These are phyloP conservation scores for Nannobrachium achirus DNA, from an alignment of 2,113 vertebrate species.

Conservation along the genomic window DNA sequence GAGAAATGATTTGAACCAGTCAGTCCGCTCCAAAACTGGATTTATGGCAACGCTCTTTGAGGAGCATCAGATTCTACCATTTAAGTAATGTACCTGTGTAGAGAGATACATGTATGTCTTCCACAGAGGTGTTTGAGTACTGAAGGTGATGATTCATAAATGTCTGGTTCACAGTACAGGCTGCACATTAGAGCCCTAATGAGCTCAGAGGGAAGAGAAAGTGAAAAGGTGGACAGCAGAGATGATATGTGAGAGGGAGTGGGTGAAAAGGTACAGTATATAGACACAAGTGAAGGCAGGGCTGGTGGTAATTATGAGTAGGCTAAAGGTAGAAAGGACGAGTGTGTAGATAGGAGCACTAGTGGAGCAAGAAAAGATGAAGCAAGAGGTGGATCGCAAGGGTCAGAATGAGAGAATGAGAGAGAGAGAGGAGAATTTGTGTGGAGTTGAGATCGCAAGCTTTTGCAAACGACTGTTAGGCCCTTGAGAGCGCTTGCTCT, in stretches of 20 bases:
- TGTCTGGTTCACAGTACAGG: neutral
- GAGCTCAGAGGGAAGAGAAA: neutral
- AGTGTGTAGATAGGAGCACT: conserved; percentile 31
- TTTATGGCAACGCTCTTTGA: too few species aligned
- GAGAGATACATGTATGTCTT: neutral
- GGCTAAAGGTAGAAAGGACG: conserved; percentile 44
- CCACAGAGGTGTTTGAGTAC: neutral
- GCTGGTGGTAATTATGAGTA: neutral
- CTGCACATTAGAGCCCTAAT: conserved; percentile 19
- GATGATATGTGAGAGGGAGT: neutral
- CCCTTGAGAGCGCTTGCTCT: conserved; percentile 54
- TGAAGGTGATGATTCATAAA: conserved; percentile 35
- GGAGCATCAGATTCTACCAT: too few species aligned
- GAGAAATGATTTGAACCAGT: too few species aligned
- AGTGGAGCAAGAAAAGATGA: conserved; percentile 44
- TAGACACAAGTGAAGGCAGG: conserved; percentile 27
- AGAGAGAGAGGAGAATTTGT: conserved; percentile 35
- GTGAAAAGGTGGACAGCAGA: neutral
- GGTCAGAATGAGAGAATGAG: conserved; percentile 49
- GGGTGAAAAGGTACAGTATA: neutral
- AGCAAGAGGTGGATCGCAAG: conserved; percentile 44
- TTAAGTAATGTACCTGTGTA: too few species aligned
- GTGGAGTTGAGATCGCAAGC: conserved; percentile 38
- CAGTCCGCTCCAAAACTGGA: too few species aligned
- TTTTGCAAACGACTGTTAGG: conserved; percentile 47